These are phyloP conservation scores for Orthosia gracilis DNA, from an alignment of 2,888 invertebrate genomes.

Conservation along the genomic window DNA sequence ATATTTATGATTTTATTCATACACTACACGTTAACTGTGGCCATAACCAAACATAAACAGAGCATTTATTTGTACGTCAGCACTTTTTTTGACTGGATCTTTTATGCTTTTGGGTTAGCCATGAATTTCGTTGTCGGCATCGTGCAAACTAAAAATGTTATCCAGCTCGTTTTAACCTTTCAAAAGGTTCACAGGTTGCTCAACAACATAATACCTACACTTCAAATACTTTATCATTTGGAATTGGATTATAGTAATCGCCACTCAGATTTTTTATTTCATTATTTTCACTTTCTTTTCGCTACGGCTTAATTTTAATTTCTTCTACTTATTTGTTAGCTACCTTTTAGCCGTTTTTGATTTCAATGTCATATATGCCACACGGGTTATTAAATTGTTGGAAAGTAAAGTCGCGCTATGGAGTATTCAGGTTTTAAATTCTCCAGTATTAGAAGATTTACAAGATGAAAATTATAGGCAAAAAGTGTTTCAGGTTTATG, in stretches of 20 bases:
- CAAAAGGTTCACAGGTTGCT: slow-evolving; percentile 43
- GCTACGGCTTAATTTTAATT: not conserved
- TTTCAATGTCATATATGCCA: not conserved
- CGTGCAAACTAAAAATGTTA: not conserved
- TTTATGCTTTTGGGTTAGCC: not conserved
- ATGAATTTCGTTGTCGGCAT: slow-evolving; percentile 14
- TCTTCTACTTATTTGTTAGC: not conserved
- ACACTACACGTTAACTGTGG: too few species aligned
- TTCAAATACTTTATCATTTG: not conserved
- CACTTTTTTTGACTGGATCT: not conserved
- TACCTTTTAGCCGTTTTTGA: slow-evolving; percentile 8
- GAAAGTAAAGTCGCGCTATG: slow-evolving; percentile 15
- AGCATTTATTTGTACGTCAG: not conserved
- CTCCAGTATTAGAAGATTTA: not conserved
- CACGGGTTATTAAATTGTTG: slow-evolving; percentile 1
- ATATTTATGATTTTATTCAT: not conserved
- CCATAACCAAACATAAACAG: not conserved
- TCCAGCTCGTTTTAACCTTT: slow-evolving; percentile 29
- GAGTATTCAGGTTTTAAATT: slow-evolving; percentile 1
- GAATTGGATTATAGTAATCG: slow-evolving; percentile 32
- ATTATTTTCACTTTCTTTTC: not conserved
- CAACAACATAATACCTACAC: not conserved
- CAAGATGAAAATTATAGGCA: not conserved
- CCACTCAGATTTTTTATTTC: not conserved
- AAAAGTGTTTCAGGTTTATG: slow-evolving; percentile 26